Percentiles rank a stretch among this genome's conserved stretches.
Evolutionary conservation across 2,113 vertebrate genomes (phyloP).

Genomic region (Microcebus griseorufus): DNA sequence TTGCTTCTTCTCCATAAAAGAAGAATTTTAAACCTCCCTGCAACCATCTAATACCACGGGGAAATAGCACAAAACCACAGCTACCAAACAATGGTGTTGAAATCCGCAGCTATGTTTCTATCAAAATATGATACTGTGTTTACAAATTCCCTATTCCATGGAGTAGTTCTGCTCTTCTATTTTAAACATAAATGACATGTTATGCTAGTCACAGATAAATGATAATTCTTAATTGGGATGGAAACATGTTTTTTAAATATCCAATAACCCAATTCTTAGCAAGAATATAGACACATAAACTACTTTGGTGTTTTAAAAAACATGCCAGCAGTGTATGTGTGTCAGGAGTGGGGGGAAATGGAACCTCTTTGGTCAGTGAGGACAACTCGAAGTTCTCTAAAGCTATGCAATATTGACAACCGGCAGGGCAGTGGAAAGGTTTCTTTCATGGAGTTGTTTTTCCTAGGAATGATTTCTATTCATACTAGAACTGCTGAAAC

Average conservation of each 20-base stretch:
- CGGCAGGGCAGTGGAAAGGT: background rate
- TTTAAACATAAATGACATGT: slow-evolving; percentile 62
- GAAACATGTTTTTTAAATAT: slow-evolving; percentile 64
- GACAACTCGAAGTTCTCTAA: slow-evolving; percentile 2
- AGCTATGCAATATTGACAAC: background rate
- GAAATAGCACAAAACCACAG: slow-evolving; percentile 69
- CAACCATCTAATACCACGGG: slow-evolving; percentile 40
- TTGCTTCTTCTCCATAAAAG: slow-evolving; percentile 34
- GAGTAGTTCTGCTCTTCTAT: slow-evolving; percentile 29
- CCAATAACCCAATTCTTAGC: slow-evolving; percentile 36
- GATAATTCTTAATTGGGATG: slow-evolving; percentile 60
- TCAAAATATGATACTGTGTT: slow-evolving; percentile 61
- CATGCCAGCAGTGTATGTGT: background rate
- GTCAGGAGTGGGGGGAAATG: background rate
- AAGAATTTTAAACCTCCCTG: slow-evolving; percentile 38
- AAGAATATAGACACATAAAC: slow-evolving; percentile 39
- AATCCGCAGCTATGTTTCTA: slow-evolving; percentile 66
- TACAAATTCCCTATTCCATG: slow-evolving; percentile 31
- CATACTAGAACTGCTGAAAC: background rate
- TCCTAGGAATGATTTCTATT: slow-evolving; percentile 5
- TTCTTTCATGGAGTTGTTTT: background rate
- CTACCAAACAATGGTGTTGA: slow-evolving; percentile 65
- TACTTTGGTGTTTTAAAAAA: slow-evolving; percentile 38
- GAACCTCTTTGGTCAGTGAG: background rate
- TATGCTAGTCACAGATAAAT: slow-evolving; percentile 59